Percentiles rank a stretch among this genome's conserved stretches.
phyloP scores from a whole-genome alignment of 1,140 invertebrate genomes.

The Oppia nitens region DNA sequence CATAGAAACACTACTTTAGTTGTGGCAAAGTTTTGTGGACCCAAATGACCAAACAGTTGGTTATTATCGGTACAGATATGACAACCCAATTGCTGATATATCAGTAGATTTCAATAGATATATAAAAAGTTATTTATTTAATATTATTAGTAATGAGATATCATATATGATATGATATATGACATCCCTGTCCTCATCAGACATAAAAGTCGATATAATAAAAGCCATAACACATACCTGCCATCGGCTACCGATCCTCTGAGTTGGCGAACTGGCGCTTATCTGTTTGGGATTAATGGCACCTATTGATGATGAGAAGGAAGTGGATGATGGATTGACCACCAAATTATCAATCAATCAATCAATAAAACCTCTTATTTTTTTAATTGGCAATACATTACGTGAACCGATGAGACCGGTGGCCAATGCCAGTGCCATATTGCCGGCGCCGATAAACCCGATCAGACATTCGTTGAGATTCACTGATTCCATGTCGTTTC shows the following conservation, averaged over 20 bases:
- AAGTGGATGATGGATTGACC: background rate
- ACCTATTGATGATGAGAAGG: background rate
- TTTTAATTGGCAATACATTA: no score
- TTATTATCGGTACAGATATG: background rate
- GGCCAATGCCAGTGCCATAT: slow-evolving; percentile 1
- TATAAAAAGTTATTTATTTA: background rate
- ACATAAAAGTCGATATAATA: no score
- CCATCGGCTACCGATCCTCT: no score
- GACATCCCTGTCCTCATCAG: no score
- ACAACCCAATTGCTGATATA: slow-evolving; percentile 5
- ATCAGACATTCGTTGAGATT: background rate
- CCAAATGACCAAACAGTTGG: background rate
- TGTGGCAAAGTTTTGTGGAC: background rate
- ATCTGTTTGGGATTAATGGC: background rate
- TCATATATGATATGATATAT: background rate
- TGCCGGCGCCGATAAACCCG: slow-evolving; percentile 12
- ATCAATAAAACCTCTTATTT: no score
- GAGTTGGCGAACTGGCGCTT: background rate
- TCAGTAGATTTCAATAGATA: background rate
- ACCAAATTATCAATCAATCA: background rate
- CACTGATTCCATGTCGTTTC: background rate
- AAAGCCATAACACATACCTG: no score
- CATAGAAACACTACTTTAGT: slow-evolving; percentile 2
- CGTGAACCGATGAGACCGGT: slow-evolving; percentile 6
- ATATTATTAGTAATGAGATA: background rate